Conservation (phyloP, 2,888 invertebrate genomes). For the Eupithecia abbreviata region DNA sequence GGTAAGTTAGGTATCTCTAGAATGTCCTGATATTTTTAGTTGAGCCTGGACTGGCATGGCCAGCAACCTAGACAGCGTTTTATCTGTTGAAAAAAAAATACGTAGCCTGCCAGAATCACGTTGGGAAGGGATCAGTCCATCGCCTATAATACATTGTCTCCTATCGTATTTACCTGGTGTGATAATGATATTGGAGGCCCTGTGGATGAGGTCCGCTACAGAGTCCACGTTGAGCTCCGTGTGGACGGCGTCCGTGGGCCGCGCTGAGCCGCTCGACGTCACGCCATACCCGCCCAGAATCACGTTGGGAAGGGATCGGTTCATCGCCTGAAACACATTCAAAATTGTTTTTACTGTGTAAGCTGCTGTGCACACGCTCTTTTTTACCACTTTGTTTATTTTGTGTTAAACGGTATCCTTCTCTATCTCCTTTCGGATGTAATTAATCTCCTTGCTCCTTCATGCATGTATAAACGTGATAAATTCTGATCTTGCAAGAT, state of each 20-base stretch:
- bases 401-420: too few relatives aligned
- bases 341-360: not conserved
- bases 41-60: too few relatives aligned
- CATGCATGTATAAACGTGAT: too few relatives aligned
- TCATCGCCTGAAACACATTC: constrained; percentile 85
- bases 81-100: too few relatives aligned
- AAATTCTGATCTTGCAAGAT: not conserved
- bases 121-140: too few relatives aligned
- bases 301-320: constrained; percentile 93
- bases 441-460: too few relatives aligned
- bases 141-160: too few relatives aligned
- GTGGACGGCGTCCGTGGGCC: constrained; percentile 91
- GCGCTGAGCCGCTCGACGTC: constrained; percentile 88
- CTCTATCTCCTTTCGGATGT: too few relatives aligned
- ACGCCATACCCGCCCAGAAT: constrained; percentile 95
- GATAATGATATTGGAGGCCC: constrained; percentile 93
- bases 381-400: not conserved
- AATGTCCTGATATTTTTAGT: too few relatives aligned
- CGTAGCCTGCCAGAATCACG: too few relatives aligned
- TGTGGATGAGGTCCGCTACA: constrained; percentile 89
- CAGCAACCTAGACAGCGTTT: too few relatives aligned
- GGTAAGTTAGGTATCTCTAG: too few relatives aligned
- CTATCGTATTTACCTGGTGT: constrained; percentile 93
- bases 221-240: constrained; percentile 90
- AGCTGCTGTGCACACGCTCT: not conserved